phyloP scores from a whole-genome alignment of 2,888 invertebrate species.

The Phytoseiulus persimilis region DNA sequence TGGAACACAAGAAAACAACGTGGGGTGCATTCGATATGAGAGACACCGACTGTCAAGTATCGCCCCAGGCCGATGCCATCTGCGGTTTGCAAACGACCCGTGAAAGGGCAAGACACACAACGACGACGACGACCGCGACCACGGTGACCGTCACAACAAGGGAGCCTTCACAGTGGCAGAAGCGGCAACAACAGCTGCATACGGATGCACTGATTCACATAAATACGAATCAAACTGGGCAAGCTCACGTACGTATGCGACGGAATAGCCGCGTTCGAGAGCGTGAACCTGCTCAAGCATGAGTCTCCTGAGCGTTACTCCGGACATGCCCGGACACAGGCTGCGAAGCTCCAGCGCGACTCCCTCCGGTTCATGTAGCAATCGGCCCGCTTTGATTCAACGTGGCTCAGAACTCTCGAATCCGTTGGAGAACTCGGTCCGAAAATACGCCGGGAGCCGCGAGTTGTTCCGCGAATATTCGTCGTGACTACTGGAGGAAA shows the following conservation, averaged over 20 bases:
- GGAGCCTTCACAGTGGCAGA: too few species aligned
- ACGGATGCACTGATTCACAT: background rate
- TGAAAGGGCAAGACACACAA: background rate
- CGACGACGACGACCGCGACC: background rate
- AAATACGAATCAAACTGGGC: background rate
- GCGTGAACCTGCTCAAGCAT: background rate
- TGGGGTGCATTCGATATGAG: background rate
- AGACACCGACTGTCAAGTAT: background rate
- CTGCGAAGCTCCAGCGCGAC: too few species aligned
- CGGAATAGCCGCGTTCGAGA: too few species aligned
- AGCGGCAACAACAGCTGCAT: background rate
- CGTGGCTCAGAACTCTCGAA: too few species aligned
- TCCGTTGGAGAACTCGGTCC: too few species aligned
- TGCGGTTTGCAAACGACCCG: slow-evolving; percentile 5
- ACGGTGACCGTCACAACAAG: background rate
- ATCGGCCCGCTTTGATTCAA: too few species aligned
- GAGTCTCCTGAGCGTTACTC: too few species aligned
- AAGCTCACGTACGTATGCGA: background rate
- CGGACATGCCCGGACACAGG: too few species aligned
- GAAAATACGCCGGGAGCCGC: too few species aligned
- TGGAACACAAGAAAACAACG: background rate
- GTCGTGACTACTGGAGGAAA: too few species aligned
- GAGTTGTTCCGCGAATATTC: too few species aligned
- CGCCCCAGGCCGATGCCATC: background rate
- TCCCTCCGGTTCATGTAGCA: too few species aligned